Evolutionary conservation across 2,888 invertebrate species (phyloP).

Genomic region (Drosophila planitibia): DNA sequence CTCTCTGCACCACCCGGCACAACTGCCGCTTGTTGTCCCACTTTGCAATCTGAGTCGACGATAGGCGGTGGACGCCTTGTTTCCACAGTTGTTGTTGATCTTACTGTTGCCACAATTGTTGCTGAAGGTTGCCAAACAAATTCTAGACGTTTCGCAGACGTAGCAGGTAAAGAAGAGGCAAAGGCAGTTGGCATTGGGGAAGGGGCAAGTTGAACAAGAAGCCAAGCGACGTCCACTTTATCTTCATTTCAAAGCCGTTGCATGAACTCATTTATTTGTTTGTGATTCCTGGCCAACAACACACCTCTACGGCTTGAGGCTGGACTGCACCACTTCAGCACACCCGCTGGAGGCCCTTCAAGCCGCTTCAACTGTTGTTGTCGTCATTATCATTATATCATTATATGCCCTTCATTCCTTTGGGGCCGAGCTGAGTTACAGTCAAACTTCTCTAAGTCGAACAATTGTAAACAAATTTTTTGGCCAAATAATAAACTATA

Average conservation of each 20-base stretch:
- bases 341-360: neutral
- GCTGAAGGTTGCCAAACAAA: slow-evolving; percentile 57
- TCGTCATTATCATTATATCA: slow-evolving; percentile 78
- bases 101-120: slow-evolving; percentile 34
- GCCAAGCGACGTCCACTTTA: slow-evolving; percentile 65
- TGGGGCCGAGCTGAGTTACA: slow-evolving; percentile 47
- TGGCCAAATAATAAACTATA: neutral
- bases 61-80: slow-evolving; percentile 42
- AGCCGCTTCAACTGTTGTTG: slow-evolving; percentile 36
- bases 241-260: slow-evolving; percentile 77
- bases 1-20: neutral
- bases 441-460: neutral
- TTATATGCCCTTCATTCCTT: slow-evolving; percentile 61
- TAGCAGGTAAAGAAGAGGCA: neutral
- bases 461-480: neutral
- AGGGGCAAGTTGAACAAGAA: slow-evolving; percentile 1
- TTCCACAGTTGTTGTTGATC: slow-evolving; percentile 30
- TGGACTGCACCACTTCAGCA: neutral
- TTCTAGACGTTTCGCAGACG: slow-evolving; percentile 58
- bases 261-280: slow-evolving; percentile 82
- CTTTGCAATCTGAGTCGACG: slow-evolving; percentile 40
- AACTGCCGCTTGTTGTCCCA: slow-evolving; percentile 34
- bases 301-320: slow-evolving; percentile 56
- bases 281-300: slow-evolving; percentile 75
- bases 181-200: slow-evolving; percentile 3